Evolutionary conservation across 1,140 invertebrate species (phyloP).

Genomic region (Eriosoma lanigerum): DNA sequence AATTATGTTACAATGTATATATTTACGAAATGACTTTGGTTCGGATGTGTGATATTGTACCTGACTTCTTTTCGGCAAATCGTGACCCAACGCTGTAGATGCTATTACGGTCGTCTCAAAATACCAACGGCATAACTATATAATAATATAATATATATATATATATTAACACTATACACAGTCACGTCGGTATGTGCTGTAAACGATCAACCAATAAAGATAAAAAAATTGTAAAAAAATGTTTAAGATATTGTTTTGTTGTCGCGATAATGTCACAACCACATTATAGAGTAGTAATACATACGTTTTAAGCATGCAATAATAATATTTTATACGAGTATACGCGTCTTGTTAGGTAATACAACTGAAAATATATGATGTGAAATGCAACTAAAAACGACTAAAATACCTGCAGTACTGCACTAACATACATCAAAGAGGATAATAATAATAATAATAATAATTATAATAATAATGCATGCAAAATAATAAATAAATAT

Average conservation of each 20-base stretch:
- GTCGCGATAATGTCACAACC: background rate
- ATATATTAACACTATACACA: too few species aligned
- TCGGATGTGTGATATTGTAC: too few species aligned
- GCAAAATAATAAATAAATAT: too few species aligned
- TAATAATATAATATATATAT: too few species aligned
- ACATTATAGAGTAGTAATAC: background rate
- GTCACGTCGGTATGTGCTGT: too few species aligned
- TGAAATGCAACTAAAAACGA: too few species aligned
- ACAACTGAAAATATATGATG: background rate
- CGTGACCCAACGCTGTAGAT: background rate
- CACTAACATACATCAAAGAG: too few species aligned
- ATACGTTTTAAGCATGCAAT: background rate
- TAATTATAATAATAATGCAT: too few species aligned
- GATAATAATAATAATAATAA: too few species aligned
- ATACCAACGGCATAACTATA: background rate
- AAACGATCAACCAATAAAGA: background rate
- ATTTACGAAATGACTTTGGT: background rate
- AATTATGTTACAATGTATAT: too few species aligned
- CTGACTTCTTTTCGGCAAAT: background rate
- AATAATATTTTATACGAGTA: slow-evolving; percentile 4
- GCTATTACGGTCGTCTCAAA: background rate
- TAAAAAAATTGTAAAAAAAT: background rate
- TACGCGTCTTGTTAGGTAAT: slow-evolving; percentile 8
- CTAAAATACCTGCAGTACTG: slow-evolving; percentile 24
- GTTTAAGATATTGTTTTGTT: background rate